Evolutionary conservation across 2,888 invertebrate genomes (phyloP).

Genomic region (Taphrorychus bicolor): DNA sequence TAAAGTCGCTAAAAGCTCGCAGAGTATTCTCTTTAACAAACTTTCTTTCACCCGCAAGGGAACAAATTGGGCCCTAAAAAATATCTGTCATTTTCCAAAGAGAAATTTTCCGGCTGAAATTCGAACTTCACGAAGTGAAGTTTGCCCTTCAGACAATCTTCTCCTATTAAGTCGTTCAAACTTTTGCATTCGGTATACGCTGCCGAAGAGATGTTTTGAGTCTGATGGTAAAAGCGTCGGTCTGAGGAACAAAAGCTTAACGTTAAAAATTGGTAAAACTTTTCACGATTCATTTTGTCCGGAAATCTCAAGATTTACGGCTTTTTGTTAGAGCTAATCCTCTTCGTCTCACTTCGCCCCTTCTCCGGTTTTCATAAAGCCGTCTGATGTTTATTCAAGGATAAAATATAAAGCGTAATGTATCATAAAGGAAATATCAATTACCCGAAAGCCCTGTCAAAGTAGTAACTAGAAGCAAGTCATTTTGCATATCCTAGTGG

Average conservation of each 20-base stretch:
- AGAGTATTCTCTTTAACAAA: neutral
- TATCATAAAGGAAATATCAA: slow-evolving; percentile 7
- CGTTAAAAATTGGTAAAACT: slow-evolving; percentile 17
- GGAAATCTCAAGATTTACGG: slow-evolving; percentile 5
- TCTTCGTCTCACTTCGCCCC: neutral
- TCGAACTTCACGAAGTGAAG: slow-evolving; percentile 4
- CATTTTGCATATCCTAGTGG: slow-evolving; percentile 28
- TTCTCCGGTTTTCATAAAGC: neutral
- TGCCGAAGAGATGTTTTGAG: slow-evolving; percentile 9
- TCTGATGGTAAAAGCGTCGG: slow-evolving; percentile 19
- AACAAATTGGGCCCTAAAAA: neutral
- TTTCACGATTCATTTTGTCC: slow-evolving; percentile 13
- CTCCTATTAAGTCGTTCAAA: slow-evolving; percentile 34
- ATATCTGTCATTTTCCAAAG: neutral
- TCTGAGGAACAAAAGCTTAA: slow-evolving; percentile 10
- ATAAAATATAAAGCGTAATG: neutral
- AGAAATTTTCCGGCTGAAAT: neutral
- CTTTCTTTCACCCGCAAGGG: neutral
- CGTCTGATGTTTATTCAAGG: neutral
- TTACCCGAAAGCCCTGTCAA: slow-evolving; percentile 5
- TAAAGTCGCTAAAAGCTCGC: neutral
- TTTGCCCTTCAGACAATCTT: slow-evolving; percentile 31
- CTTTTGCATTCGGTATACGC: slow-evolving; percentile 23
- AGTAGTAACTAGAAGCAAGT: slow-evolving; percentile 1
- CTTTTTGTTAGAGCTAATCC: neutral